A percentile compares a stretch with the other conserved stretches of the same genome.
Evolutionary conservation across 1,140 invertebrate genomes (phyloP).

Genomic region (Neodiprion lecontei): DNA sequence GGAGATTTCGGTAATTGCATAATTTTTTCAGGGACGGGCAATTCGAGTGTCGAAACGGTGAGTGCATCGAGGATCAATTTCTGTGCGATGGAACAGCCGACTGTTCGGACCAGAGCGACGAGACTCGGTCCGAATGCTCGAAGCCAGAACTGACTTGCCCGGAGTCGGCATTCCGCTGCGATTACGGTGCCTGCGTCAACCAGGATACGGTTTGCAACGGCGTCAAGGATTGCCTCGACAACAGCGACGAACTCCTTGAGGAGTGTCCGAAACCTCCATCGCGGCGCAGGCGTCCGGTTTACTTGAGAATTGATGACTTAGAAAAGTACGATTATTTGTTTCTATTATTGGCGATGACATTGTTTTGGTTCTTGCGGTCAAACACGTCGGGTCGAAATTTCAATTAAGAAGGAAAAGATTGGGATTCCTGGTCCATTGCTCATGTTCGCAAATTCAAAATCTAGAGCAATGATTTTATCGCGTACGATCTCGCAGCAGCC

Average conservation of each 20-base stretch:
- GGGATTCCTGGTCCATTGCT: no score
- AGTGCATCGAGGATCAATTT: constrained; percentile 46
- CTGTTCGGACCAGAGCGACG: constrained; percentile 67
- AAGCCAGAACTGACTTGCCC: constrained; percentile 55
- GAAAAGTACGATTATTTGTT: background rate
- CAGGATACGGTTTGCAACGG: constrained; percentile 65
- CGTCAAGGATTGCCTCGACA: constrained; percentile 68
- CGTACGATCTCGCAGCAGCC: no score
- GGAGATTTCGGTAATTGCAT: background rate
- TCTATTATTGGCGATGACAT: background rate
- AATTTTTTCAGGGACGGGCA: background rate
- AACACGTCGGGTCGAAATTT: no score
- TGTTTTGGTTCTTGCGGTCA: no score
- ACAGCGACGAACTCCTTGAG: constrained; percentile 69
- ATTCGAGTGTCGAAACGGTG: constrained; percentile 48
- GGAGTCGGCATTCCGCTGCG: constrained; percentile 62
- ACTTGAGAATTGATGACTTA: background rate
- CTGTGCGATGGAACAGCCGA: constrained; percentile 65
- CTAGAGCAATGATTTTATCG: no score
- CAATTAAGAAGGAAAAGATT: no score
- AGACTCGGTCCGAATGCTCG: constrained; percentile 61
- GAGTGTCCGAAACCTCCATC: constrained; percentile 27
- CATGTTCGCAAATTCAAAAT: no score
- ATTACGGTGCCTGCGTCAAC: constrained; percentile 68
- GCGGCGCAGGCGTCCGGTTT: background rate